phyloP scores from a whole-genome alignment of 2,797 vertebrate species.

The Pitangus sulphuratus region DNA sequence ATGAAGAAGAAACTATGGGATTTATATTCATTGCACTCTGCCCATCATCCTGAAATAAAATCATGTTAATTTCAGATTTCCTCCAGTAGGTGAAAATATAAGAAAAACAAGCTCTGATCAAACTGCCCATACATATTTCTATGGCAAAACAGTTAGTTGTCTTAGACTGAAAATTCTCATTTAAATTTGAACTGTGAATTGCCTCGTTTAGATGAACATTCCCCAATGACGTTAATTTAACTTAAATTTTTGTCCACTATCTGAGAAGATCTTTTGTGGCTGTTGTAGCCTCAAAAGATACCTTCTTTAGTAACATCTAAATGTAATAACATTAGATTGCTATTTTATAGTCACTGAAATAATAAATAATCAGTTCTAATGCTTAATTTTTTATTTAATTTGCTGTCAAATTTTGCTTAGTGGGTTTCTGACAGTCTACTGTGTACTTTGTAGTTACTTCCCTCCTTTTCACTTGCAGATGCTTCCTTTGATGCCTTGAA shows the following conservation, averaged over 20 bases:
- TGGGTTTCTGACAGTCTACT: background rate
- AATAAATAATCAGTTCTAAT: background rate
- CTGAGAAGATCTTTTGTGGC: background rate
- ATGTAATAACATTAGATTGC: background rate
- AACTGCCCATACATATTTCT: background rate
- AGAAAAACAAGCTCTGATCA: background rate
- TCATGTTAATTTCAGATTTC: background rate
- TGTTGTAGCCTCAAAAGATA: background rate
- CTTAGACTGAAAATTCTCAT: background rate
- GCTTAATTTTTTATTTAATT: background rate
- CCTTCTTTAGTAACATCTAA: background rate
- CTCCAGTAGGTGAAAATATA: background rate
- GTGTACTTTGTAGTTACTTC: background rate
- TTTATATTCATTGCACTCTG: background rate
- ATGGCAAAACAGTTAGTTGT: background rate
- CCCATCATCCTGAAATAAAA: background rate
- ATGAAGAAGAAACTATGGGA: background rate
- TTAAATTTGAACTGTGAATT: background rate
- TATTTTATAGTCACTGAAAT: background rate
- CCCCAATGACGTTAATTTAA: background rate
- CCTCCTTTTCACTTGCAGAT: background rate
- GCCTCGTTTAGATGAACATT: background rate
- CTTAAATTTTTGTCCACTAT: background rate
- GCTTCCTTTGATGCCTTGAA: background rate
- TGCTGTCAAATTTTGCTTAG: background rate